Percentiles rank a stretch among this genome's conserved stretches.
Conservation (phyloP, 2,113 vertebrate genomes). For the Charina bottae region DNA sequence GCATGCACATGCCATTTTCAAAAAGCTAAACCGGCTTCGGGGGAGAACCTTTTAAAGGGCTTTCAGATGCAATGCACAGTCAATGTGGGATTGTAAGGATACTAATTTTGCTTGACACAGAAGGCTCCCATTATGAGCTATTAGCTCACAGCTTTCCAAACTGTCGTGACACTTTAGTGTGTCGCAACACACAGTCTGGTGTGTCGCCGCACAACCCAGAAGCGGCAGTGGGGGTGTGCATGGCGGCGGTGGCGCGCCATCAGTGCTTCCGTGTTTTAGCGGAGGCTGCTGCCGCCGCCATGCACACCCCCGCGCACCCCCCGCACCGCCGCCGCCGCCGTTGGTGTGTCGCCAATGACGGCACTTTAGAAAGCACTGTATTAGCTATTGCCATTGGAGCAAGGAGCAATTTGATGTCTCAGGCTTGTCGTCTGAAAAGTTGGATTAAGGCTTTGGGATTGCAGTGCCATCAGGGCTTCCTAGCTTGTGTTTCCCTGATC, state of each 20-base stretch:
- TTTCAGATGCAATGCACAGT: background rate
- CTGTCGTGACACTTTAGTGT: no score
- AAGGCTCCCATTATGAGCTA: background rate
- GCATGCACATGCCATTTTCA: background rate
- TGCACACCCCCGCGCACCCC: no score
- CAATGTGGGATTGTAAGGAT: background rate
- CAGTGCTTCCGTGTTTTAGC: no score
- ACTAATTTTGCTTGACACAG: background rate
- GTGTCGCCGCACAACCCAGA: no score
- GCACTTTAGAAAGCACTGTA: no score
- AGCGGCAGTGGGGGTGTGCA: no score
- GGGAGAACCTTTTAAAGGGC: background rate
- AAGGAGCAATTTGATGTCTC: background rate
- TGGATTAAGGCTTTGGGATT: background rate
- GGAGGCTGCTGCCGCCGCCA: no score
- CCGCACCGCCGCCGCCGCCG: no score
- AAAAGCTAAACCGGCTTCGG: background rate
- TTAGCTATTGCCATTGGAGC: background rate
- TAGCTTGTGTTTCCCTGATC: background rate
- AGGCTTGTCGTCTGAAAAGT: background rate
- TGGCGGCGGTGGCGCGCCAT: no score
- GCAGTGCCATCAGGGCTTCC: background rate
- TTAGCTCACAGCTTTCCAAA: no score
- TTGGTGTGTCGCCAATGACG: no score
- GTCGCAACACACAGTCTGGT: no score